Base-by-base conservation (phyloP, 30 jellyfish, hydroid and myxozoan genomes). In the Turritopsis rubra region DNA sequence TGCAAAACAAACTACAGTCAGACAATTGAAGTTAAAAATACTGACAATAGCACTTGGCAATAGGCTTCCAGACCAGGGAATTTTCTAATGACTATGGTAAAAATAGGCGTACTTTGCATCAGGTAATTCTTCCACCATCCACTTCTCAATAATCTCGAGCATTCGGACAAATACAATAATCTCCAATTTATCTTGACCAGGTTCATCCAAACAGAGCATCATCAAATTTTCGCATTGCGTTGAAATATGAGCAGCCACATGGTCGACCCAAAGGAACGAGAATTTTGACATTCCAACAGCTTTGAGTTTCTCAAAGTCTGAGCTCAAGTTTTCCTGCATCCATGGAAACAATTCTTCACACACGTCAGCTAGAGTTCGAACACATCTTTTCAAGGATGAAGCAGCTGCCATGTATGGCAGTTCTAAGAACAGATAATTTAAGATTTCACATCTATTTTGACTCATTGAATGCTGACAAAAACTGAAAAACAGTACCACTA, bases 101-200 rank as follows among this genome's bases (percentile, higher is more conserved):
- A n/a, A n/a, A 41, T 9, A 68, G 19, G 19, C 77, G 9, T 68
- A 68, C 77, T 27, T 68, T 68, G 31, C 77, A 68, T 68, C 77
- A 23, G 71, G 29, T 16, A 82, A 25, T 53, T 82, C 85, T 54
- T 65, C 66, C 74, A 82, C 31, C 53, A 29, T 26, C 88, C 88
- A 82, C 71, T 82, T 82, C 23, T 82, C 73, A 52, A 82, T 65
- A 16, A 82, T 53, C 85, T 66, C 88, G 1, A 82, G 85, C 53
- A 82, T 82, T 20, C 79, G 80, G 17, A 80, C 66, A 1, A 80
- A 80, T 7, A 53, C 87, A 53, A 66, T 25, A 3, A 23, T 80
- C 66, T 80, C 87, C 79, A 80, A 65, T 29, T 65, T n/a, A 28
- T 80, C 87, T 26, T 53, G 87, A 66, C 70, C 87, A 0, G 84